Percentiles rank a stretch among this genome's conserved stretches.
These are phyloP conservation scores for Watsonalla cultraria DNA, from an alignment of 2,888 invertebrate species.

Conservation along the genomic window DNA sequence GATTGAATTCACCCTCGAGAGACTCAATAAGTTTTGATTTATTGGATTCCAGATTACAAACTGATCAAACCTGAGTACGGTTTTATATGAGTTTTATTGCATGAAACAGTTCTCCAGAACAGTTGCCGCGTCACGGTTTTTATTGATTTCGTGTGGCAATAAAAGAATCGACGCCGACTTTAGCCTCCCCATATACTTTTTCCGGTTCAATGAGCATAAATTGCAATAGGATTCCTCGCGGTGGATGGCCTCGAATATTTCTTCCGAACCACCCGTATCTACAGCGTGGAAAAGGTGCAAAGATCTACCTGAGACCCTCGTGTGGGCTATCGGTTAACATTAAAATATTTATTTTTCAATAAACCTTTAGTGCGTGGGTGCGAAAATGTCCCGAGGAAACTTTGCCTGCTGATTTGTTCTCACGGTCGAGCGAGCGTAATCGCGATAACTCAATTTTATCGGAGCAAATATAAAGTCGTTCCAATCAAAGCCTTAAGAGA, in stretches of 20 bases:
- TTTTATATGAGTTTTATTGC: slow-evolving; percentile 40
- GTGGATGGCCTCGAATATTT: slow-evolving; percentile 65
- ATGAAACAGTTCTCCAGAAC: slow-evolving; percentile 32
- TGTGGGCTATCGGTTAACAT: slow-evolving; percentile 49
- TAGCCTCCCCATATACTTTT: slow-evolving; percentile 71
- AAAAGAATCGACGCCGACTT: slow-evolving; percentile 69
- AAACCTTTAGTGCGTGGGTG: slow-evolving; percentile 37
- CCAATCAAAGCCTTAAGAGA: slow-evolving; percentile 20
- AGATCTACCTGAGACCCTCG: slow-evolving; percentile 60
- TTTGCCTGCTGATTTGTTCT: slow-evolving; percentile 35
- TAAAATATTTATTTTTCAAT: slow-evolving; percentile 60
- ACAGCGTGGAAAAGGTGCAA: slow-evolving; percentile 56
- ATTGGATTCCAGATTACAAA: slow-evolving; percentile 19
- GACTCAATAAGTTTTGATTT: slow-evolving; percentile 40
- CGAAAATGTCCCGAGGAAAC: slow-evolving; percentile 24
- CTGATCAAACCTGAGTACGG: slow-evolving; percentile 30
- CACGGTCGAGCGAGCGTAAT: slow-evolving; percentile 38
- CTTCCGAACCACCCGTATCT: slow-evolving; percentile 49
- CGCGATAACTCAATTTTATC: slow-evolving; percentile 37
- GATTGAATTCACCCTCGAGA: slow-evolving; percentile 52
- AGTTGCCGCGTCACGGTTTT: slow-evolving; percentile 55
- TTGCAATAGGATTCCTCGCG: slow-evolving; percentile 74
- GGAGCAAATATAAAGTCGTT: slow-evolving; percentile 33
- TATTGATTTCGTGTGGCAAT: slow-evolving; percentile 71
- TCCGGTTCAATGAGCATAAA: slow-evolving; percentile 74